Percentiles rank a stretch among this genome's conserved stretches.
Evolutionary conservation across 2,888 invertebrate species (phyloP).

Genomic region (Podabrus alpinus): DNA sequence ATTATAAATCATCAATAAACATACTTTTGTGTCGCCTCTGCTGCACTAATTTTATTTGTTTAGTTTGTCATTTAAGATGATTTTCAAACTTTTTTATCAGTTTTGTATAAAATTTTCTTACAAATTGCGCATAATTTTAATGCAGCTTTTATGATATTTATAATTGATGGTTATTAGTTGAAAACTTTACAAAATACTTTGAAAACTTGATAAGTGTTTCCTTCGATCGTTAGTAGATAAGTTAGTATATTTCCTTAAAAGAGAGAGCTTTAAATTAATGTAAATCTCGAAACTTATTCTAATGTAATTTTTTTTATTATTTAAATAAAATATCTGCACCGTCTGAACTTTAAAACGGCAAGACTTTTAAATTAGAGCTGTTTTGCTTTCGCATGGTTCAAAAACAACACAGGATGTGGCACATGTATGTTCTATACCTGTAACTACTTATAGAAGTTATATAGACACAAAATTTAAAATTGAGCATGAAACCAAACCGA

Average conservation of each 20-base stretch:
- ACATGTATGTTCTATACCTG: background rate
- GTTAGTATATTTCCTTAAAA: background rate
- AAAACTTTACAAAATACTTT: background rate
- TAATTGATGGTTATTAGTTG: background rate
- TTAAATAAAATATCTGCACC: background rate
- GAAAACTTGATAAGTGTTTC: background rate
- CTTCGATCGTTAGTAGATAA: background rate
- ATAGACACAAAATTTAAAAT: background rate
- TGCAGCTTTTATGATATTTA: background rate
- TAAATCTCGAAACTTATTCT: background rate
- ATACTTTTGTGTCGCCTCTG: no score
- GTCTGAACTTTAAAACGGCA: background rate
- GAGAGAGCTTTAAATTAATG: background rate
- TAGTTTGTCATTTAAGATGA: background rate
- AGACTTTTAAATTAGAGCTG: background rate
- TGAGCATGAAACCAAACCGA: background rate
- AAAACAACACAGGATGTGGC: background rate
- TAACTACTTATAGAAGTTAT: background rate
- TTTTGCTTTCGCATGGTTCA: background rate
- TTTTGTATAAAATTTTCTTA: background rate
- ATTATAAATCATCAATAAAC: no score
- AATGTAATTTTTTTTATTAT: background rate
- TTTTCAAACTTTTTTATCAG: background rate
- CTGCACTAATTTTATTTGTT: background rate
- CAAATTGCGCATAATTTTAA: background rate